phyloP scores from a whole-genome alignment of 1,140 invertebrate genomes.

The Lutraria rhynchaena region DNA sequence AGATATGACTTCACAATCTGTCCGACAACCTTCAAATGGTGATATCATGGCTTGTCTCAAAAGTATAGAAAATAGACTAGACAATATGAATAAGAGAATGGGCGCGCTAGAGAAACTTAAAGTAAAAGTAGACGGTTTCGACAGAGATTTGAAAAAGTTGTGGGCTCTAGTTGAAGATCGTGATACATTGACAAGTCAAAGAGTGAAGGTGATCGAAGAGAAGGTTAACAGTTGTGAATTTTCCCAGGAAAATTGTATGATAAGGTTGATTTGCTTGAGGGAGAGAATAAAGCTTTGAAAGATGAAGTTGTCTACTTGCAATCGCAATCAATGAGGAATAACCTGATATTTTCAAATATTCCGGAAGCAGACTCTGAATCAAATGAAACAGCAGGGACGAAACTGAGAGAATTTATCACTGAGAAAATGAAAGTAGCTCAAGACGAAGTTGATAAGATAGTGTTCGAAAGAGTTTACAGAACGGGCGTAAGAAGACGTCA shows the following conservation, averaged over 20 bases:
- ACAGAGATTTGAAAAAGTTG: conserved; percentile 1
- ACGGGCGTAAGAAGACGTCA: neutral
- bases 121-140: neutral
- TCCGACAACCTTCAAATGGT: neutral
- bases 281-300: neutral
- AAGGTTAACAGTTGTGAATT: neutral
- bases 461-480: conserved; percentile 15
- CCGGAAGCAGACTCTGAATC: neutral
- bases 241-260: neutral
- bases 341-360: conserved; percentile 21
- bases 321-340: conserved; percentile 21
- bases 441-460: neutral
- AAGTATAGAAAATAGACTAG: neutral
- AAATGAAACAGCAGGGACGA: neutral
- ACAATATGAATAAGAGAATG: neutral
- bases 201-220: neutral
- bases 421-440: conserved; percentile 12
- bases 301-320: neutral
- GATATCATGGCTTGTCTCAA: neutral
- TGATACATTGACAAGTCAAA: neutral
- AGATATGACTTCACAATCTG: too few species aligned
- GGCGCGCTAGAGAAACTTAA: neutral
- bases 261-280: neutral
- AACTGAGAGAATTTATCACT: neutral
- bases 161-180: neutral